These are phyloP conservation scores for Anoplolepis gracilipes DNA, from an alignment of 1,140 invertebrate genomes.

Conservation along the genomic window DNA sequence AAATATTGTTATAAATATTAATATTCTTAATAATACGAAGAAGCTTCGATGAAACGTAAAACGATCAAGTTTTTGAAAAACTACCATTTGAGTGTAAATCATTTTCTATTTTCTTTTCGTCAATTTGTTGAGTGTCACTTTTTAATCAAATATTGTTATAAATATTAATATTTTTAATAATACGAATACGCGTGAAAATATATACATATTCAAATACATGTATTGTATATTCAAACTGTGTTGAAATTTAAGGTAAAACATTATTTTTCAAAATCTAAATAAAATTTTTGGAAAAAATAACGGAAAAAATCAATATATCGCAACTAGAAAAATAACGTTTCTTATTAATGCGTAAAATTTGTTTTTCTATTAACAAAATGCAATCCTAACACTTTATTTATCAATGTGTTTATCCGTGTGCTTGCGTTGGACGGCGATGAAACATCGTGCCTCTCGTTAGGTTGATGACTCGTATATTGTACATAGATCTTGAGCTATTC, in stretches of 20 bases:
- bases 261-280: not conserved
- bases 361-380: not conserved
- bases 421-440: constrained; percentile 15
- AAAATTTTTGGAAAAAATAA: not conserved
- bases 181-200: not conserved
- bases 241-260: not conserved
- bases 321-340: not conserved
- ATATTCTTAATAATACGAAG: not conserved
- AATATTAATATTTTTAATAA: not conserved
- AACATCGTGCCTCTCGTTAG: constrained; percentile 50
- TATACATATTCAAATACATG: not conserved
- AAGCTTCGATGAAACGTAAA: constrained; percentile 66
- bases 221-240: too few species aligned
- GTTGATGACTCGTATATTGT: constrained; percentile 24
- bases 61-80: constrained; percentile 45
- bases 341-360: not conserved
- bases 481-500: constrained; percentile 2
- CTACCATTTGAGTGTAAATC: constrained; percentile 11
- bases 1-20: constrained; percentile 10
- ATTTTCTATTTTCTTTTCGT: not conserved
- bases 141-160: constrained; percentile 11
- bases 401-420: constrained; percentile 22
- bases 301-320: too few species aligned
- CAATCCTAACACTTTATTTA: constrained; percentile 27
- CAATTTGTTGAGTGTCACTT: not conserved